Evolutionary conservation across 64 coral and sea anemone species (phyloP).

Genomic region (Stichodactyla mertensii): DNA sequence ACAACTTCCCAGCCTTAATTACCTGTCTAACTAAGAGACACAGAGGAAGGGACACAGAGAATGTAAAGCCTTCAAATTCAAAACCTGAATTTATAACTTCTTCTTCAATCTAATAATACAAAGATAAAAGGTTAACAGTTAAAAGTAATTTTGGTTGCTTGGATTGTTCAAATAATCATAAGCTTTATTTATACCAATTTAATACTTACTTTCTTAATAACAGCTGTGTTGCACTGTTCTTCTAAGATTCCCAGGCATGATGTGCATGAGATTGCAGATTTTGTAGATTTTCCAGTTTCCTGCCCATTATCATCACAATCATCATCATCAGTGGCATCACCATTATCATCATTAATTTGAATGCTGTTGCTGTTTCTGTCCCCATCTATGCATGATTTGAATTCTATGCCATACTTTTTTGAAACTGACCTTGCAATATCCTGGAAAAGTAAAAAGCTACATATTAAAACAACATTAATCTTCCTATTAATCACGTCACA

Average conservation of each 20-base stretch:
- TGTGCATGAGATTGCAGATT: not conserved
- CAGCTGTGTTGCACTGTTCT: constrained; percentile 15
- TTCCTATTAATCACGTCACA: too few relatives aligned
- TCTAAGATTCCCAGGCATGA: constrained; percentile 46
- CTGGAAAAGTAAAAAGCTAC: not conserved
- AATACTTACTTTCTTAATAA: constrained; percentile 31
- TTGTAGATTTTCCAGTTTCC: not conserved
- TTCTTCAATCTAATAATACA: constrained; percentile 36
- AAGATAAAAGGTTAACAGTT: not conserved
- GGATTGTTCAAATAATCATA: too few relatives aligned
- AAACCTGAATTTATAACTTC: constrained; percentile 33
- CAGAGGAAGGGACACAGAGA: constrained; percentile 48
- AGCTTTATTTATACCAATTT: not conserved
- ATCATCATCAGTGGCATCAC: not conserved
- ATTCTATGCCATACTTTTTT: not conserved
- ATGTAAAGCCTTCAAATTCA: constrained; percentile 54
- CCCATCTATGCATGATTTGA: not conserved
- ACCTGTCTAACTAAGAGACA: constrained; percentile 48
- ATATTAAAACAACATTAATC: too few relatives aligned
- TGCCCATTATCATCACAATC: not conserved
- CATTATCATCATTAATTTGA: not conserved
- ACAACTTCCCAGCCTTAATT: not conserved
- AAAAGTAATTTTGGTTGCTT: not conserved
- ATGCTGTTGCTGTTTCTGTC: too few relatives aligned
- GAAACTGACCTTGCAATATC: not conserved